A percentile compares a stretch with the other conserved stretches of the same genome.
phyloP scores from a whole-genome alignment of 2,888 invertebrate genomes.

The Tinea semifulvella region DNA sequence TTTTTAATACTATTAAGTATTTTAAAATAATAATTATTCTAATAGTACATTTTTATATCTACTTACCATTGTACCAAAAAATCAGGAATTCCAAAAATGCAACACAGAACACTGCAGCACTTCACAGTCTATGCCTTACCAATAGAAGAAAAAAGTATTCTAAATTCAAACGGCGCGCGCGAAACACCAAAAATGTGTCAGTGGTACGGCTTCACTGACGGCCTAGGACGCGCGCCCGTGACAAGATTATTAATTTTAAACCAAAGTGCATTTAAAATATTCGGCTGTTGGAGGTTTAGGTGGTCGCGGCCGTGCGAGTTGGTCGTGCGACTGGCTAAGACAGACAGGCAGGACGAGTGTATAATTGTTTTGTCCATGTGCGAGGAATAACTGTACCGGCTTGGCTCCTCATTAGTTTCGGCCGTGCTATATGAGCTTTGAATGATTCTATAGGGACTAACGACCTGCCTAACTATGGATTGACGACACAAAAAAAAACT shows the following conservation, averaged over 20 bases:
- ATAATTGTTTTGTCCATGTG: constrained; percentile 49
- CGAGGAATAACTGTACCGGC: constrained; percentile 44
- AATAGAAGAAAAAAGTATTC: constrained; percentile 30
- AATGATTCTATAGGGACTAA: constrained; percentile 1
- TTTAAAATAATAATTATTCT: neutral
- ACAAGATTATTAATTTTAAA: neutral
- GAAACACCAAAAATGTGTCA: constrained; percentile 60
- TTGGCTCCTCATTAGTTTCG: constrained; percentile 4
- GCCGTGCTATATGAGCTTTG: constrained; percentile 2
- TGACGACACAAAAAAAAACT: neutral
- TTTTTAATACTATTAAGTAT: neutral
- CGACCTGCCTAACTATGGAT: neutral
- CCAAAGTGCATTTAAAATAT: neutral
- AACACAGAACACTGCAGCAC: constrained; percentile 7
- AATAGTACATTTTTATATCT: neutral
- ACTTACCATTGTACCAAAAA: constrained; percentile 4
- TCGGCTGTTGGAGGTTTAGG: constrained; percentile 1
- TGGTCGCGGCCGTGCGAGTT: neutral
- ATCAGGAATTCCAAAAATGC: neutral
- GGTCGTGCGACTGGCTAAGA: constrained; percentile 2
- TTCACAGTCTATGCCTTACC: constrained; percentile 5
- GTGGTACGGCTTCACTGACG: constrained; percentile 56
- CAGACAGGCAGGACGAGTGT: constrained; percentile 34
- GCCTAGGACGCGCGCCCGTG: constrained; percentile 54
- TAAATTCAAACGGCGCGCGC: constrained; percentile 62